Percentiles rank a stretch among this genome's conserved stretches.
These are phyloP conservation scores for Pogonophryne albipinna DNA, from an alignment of 2,797 vertebrate species.

Conservation along the genomic window DNA sequence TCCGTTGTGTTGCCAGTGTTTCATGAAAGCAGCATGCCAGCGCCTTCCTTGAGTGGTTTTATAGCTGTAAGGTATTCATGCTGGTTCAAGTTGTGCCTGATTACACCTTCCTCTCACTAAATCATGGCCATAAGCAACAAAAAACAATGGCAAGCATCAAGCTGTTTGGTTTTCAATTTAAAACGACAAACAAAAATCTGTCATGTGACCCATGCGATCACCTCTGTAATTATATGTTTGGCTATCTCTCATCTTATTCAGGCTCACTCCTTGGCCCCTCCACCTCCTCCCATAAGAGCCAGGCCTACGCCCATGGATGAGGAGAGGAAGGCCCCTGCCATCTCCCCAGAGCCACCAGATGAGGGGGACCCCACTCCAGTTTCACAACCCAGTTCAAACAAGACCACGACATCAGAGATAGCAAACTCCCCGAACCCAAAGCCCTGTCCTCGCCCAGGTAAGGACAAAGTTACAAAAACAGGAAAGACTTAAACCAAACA, in stretches of 20 bases:
- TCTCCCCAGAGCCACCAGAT: conserved; percentile 83
- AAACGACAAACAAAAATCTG: conserved; percentile 13
- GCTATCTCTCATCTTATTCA: conserved; percentile 31
- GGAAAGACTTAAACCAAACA: neutral
- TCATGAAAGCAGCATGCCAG: conserved; percentile 15
- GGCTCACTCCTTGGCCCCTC: conserved; percentile 62
- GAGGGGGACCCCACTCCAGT: conserved; percentile 74
- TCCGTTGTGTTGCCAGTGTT: conserved; percentile 22
- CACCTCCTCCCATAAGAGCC: conserved; percentile 66
- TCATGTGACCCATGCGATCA: conserved; percentile 2
- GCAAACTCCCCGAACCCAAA: conserved; percentile 37
- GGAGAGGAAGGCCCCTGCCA: conserved; percentile 80
- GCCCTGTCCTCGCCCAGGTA: conserved; percentile 62
- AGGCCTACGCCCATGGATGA: conserved; percentile 87
- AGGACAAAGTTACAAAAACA: conserved; percentile 21
- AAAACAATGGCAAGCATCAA: too few species aligned
- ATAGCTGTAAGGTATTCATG: conserved; percentile 50
- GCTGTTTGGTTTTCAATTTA: conserved; percentile 8
- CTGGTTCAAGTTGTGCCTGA: conserved; percentile 43
- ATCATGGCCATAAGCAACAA: neutral
- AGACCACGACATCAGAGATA: conserved; percentile 36
- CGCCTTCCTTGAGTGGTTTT: conserved; percentile 31
- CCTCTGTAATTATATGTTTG: conserved; percentile 10
- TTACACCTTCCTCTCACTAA: conserved; percentile 9
- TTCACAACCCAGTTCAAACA: conserved; percentile 29